Evolutionary conservation across 2,888 invertebrate species (phyloP).

Genomic region (Argynnis bischoffii): DNA sequence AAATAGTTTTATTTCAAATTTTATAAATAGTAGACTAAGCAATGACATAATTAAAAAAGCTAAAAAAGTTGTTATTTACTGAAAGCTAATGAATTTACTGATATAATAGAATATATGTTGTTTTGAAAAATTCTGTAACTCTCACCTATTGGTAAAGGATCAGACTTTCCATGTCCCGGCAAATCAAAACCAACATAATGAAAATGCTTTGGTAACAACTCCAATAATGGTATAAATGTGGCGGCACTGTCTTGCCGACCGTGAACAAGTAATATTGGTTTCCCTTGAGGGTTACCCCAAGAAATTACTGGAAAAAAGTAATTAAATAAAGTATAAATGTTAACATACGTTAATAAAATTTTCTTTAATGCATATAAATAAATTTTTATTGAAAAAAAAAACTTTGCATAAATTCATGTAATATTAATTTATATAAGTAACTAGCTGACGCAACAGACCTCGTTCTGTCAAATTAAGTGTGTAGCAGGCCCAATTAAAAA

Average conservation of each 20-base stretch:
- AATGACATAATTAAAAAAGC: too few species aligned
- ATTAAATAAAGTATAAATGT: constrained; percentile 4
- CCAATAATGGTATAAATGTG: constrained; percentile 80
- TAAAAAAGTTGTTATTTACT: not conserved
- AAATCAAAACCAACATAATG: constrained; percentile 76
- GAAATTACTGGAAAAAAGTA: constrained; percentile 73
- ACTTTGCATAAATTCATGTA: too few species aligned
- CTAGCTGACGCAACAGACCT: too few species aligned
- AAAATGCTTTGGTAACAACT: constrained; percentile 67
- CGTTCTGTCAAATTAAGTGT: too few species aligned
- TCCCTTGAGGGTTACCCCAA: constrained; percentile 77
- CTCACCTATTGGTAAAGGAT: constrained; percentile 72
- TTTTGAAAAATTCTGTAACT: constrained; percentile 5
- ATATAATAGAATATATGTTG: not conserved
- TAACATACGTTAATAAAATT: not conserved
- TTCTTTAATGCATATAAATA: too few species aligned
- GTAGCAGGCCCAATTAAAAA: too few species aligned
- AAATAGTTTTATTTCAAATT: too few species aligned
- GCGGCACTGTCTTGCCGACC: constrained; percentile 85
- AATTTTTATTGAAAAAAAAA: too few species aligned
- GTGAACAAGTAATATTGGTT: constrained; percentile 82
- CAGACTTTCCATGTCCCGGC: constrained; percentile 84
- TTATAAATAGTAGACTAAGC: too few species aligned
- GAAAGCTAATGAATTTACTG: not conserved
- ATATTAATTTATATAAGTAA: too few species aligned